Evolutionary conservation across 2,113 vertebrate species (phyloP).

Genomic region (Nerophis lumbriciformis): DNA sequence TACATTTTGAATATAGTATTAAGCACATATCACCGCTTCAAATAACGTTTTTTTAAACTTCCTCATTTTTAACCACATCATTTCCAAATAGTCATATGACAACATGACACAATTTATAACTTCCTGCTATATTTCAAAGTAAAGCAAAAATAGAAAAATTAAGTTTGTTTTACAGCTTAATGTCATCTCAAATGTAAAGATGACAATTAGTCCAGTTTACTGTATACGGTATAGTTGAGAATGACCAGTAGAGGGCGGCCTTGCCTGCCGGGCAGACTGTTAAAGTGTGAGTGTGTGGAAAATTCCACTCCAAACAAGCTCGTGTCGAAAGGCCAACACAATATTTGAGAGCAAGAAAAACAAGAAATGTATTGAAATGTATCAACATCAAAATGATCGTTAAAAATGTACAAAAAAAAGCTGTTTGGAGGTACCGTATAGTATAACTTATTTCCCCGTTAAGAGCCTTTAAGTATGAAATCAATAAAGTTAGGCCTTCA

Average conservation of each 20-base stretch:
- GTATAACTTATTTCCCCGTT: neutral
- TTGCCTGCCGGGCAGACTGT: neutral
- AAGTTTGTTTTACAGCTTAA: no score
- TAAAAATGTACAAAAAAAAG: neutral
- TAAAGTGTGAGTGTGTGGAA: slow-evolving; percentile 37
- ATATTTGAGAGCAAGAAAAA: slow-evolving; percentile 19
- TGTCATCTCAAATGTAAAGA: no score
- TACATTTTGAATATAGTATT: neutral
- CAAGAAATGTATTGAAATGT: slow-evolving; percentile 3
- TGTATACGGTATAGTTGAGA: neutral
- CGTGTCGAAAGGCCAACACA: slow-evolving; percentile 31
- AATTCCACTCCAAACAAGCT: slow-evolving; percentile 52
- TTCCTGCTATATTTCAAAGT: neutral
- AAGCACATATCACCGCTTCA: neutral
- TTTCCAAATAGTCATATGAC: neutral
- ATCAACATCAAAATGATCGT: neutral
- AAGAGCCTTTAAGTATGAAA: neutral
- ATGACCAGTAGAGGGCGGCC: slow-evolving; percentile 35
- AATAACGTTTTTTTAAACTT: neutral
- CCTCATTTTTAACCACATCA: neutral
- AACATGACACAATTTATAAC: neutral
- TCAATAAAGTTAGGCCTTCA: neutral
- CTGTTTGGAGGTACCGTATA: neutral
- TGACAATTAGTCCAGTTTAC: no score
- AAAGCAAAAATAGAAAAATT: no score